Base-by-base conservation (phyloP, 2,888 invertebrate species). In the Temnothorax ravouxi region DNA sequence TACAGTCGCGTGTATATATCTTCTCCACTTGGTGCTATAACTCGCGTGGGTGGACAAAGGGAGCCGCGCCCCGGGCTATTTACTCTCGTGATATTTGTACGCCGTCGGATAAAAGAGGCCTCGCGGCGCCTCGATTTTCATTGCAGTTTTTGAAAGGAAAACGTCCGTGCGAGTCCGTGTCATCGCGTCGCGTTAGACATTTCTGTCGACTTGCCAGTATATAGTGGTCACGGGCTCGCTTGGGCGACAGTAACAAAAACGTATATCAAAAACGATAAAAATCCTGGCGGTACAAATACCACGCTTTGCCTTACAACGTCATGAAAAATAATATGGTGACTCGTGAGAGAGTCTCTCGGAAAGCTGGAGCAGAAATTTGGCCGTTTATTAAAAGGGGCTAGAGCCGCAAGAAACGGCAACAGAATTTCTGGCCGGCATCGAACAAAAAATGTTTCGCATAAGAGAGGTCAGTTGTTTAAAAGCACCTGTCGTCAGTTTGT, bases 401-500 rank as follows among this genome's bases (percentile, higher is more conserved):
- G 56, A 47, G 59, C 47, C 18, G 38, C 34, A 59, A 54, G 64
- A 79, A 47, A 69, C 44, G 54, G n/a, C 77, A 56, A 56, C 34
- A 59, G 59, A 29, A 29, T 47, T 79, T 74, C 72, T 79, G 79
- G 74, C 79, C 38, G 50, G 25, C 76, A 6, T 50, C 76, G 47
- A 75, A 62, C 34, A 29, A 47, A 41, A 62, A 21, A 61, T 21
- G 62, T 21, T 41, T 52, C 75, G 61, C 59, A 59, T 13, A 61
- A 76, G 62, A 62, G 44, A 50, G 64, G 61, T 29, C 62, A 74
- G 61, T 61, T 83, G 61, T 66, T 29, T 61, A 67, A 41, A 52
- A 13, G 66, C 89, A 89, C 86, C 89, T 89, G 89, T 86, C 88
- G 79, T 21, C 88, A 62, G 67, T 89, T 88, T 89, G 85, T 89